These are phyloP conservation scores for Cyclophora punctaria DNA, from an alignment of 2,888 invertebrate genomes.

Conservation along the genomic window DNA sequence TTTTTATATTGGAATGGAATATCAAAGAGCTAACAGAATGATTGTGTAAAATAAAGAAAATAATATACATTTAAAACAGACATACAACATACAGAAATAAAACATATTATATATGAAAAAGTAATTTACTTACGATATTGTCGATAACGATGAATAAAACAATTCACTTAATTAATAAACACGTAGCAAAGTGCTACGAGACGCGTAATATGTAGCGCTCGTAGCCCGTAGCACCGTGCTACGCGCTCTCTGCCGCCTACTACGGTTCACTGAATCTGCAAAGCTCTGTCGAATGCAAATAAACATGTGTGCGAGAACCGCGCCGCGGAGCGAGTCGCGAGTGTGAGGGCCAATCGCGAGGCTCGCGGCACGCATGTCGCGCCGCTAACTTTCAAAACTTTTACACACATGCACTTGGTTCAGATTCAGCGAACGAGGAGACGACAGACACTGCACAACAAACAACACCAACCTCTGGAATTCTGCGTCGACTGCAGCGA, in stretches of 20 bases:
- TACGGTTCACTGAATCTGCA: slow-evolving; percentile 72
- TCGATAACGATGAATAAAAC: background rate
- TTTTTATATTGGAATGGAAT: too few species aligned
- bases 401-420: slow-evolving; percentile 50
- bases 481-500: slow-evolving; percentile 76
- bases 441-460: slow-evolving; percentile 23
- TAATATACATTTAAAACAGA: too few species aligned
- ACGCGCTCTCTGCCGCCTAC: slow-evolving; percentile 52
- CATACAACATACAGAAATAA: too few species aligned
- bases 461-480: slow-evolving; percentile 65
- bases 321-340: slow-evolving; percentile 26
- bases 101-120: too few species aligned
- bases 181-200: slow-evolving; percentile 32
- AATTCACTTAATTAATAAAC: background rate
- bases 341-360: slow-evolving; percentile 51
- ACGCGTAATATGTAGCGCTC: slow-evolving; percentile 36
- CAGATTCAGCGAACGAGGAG: slow-evolving; percentile 33
- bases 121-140: too few species aligned
- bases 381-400: slow-evolving; percentile 68
- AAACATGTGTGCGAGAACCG: slow-evolving; percentile 61
- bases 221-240: slow-evolving; percentile 48
- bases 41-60: too few species aligned
- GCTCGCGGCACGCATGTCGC: slow-evolving; percentile 60
- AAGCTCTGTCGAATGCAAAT: slow-evolving; percentile 66
- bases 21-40: too few species aligned